Conservation (phyloP, 2,797 vertebrate species). For the Enteromius paludinosus region DNA sequence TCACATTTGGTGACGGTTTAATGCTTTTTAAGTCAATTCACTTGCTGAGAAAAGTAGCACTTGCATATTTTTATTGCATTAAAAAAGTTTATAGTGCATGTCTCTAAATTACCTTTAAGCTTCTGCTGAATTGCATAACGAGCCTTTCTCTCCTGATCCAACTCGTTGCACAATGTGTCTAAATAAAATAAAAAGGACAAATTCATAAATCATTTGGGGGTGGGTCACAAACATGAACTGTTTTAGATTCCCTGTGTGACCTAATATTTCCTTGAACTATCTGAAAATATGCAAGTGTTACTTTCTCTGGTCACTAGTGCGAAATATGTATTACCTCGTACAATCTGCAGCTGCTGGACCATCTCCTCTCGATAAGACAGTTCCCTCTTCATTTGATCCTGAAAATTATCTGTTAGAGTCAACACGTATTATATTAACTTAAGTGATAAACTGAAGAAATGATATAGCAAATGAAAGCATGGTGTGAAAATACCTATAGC, state of each 20-base stretch:
- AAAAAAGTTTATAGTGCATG: not conserved
- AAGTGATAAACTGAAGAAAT: constrained; percentile 43
- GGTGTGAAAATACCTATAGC: not conserved
- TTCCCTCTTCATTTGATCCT: constrained; percentile 99
- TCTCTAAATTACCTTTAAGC: constrained; percentile 87
- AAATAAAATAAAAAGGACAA: constrained; percentile 60
- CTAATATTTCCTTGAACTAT: not conserved
- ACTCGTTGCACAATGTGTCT: constrained; percentile 94
- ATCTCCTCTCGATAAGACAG: constrained; percentile 97
- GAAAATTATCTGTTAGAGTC: constrained; percentile 91
- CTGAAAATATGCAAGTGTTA: constrained; percentile 76
- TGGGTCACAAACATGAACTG: constrained; percentile 18
- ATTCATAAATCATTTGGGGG: constrained; percentile 16
- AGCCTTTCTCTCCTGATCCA: constrained; percentile 93
- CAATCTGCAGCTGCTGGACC: constrained; percentile 98
- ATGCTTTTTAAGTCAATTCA: not conserved
- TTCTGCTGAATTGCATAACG: constrained; percentile 95
- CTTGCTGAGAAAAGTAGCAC: constrained; percentile 71
- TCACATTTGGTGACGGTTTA: not conserved
- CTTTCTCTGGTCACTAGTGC: constrained; percentile 60
- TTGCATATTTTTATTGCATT: constrained; percentile 69
- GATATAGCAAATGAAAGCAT: not conserved
- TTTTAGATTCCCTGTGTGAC: not conserved
- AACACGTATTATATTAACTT: constrained; percentile 45
- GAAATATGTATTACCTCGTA: constrained; percentile 82